phyloP scores from a whole-genome alignment of 2,797 vertebrate species.

The Eulemur mongoz region DNA sequence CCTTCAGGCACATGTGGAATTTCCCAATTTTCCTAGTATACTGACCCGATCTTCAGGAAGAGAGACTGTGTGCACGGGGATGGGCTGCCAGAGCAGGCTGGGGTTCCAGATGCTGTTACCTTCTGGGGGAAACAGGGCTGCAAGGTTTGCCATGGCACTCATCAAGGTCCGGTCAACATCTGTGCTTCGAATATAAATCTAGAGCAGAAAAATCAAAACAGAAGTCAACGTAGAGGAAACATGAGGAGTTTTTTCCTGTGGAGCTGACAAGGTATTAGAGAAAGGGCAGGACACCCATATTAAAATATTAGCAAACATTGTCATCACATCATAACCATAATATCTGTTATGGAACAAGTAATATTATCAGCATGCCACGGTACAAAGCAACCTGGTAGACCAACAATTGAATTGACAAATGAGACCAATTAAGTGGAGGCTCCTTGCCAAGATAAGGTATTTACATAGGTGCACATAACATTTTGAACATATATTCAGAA shows the following conservation, averaged over 20 bases:
- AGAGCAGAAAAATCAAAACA: conserved; percentile 43
- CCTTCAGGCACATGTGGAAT: not conserved
- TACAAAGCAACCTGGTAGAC: not conserved
- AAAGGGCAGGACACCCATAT: not conserved
- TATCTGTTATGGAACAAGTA: not conserved
- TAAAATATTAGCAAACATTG: not conserved
- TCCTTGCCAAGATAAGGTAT: not conserved
- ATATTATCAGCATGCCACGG: not conserved
- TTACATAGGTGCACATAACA: not conserved
- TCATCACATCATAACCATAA: not conserved
- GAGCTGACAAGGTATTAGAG: not conserved
- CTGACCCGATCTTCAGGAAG: conserved; percentile 82
- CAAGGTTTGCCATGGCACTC: conserved; percentile 86
- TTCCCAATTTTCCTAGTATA: not conserved
- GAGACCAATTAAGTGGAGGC: not conserved
- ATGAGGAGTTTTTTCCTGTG: not conserved
- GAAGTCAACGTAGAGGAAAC: not conserved
- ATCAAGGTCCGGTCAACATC: conserved; percentile 88
- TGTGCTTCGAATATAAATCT: conserved; percentile 87
- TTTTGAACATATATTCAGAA: not conserved
- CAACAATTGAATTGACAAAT: not conserved
- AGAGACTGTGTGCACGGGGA: conserved; percentile 85
- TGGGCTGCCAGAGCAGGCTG: conserved; percentile 85
- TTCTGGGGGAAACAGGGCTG: conserved; percentile 85
- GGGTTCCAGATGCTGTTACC: conserved; percentile 84